These are phyloP conservation scores for Psephotus haematonotus DNA, from an alignment of 2,113 vertebrate species.

Conservation along the genomic window DNA sequence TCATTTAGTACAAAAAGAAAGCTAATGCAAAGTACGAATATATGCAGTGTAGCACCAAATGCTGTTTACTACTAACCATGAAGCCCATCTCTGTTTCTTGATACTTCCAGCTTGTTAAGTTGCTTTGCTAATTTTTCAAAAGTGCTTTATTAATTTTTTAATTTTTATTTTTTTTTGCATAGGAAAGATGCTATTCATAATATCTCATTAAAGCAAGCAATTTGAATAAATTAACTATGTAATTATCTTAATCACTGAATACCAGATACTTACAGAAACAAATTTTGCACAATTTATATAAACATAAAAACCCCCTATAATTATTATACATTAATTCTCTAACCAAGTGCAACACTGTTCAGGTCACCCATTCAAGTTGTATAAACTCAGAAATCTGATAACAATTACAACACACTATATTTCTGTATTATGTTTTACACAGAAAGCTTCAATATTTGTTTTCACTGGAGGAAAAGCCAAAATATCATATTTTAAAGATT, in stretches of 20 bases:
- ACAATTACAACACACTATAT: not conserved
- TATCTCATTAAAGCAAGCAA: not conserved
- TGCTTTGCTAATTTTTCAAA: not conserved
- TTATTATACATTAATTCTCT: not conserved
- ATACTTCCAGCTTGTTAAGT: not conserved
- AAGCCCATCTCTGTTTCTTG: not conserved
- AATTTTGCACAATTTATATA: not conserved
- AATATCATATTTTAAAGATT: not conserved
- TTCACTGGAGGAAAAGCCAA: not conserved
- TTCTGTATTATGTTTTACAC: not conserved
- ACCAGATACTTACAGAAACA: not conserved
- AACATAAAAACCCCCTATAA: not conserved
- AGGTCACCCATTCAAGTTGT: not conserved
- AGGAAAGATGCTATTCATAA: not conserved
- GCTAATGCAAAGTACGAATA: not conserved
- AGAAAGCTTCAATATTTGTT: not conserved
- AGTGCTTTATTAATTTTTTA: not conserved
- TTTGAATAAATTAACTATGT: conserved; percentile 8
- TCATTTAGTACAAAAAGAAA: not conserved
- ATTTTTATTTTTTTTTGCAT: not conserved
- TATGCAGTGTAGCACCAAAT: not conserved
- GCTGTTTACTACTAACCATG: not conserved
- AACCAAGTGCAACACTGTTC: not conserved
- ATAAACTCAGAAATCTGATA: not conserved
- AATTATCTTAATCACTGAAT: conserved; percentile 15